Evolutionary conservation across 2,113 vertebrate species (phyloP), one percentile per base, ranked within the genome.

Genomic region (Brachirus orientalis): DNA sequence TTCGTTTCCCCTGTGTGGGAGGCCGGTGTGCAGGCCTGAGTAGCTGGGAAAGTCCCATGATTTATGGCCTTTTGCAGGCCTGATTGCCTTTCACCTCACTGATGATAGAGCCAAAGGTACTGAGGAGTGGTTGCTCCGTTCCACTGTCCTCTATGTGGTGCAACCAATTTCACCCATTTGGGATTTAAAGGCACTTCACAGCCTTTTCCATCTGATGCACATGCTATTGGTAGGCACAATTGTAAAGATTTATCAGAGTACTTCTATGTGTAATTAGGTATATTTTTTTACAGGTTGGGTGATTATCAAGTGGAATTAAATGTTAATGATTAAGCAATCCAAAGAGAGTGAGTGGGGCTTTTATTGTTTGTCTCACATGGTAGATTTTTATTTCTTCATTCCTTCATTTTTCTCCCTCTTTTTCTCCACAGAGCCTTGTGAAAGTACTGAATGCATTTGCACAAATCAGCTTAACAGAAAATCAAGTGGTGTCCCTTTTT

Each of bases 11-110:
- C 78, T 75, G 81, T 75, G 87, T 88, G 89, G 85, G 85, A 90
- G 83, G 81, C 72, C 72, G 6, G 10, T 58, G 57, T 82, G 69
- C 72, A 62, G 83, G 86, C 68, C 75, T 85, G 78, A 84, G 87
- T 79, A 53, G 85, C 82, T 88, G 84, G 87, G 89, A 92, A 93
- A 88, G 81, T 90, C 90, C 79, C 45, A 48, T 92, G 90, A 93
- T 92, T 92, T 92, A 92, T 89, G 89, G 85, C 81, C 83, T 65
- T 69, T 64, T 85, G 73, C 79, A 91, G 90, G 90, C 88, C 90
- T 90, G 86, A 89, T 72, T 90, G 91, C 86, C 70, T 85, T 84
- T 77, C 77, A 72, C 82, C 80, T 82, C 69, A 9, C 61, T 64
- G 82, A 81, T 72, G 82, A 83, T 80, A 61, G 76, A 84, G 79